Base-by-base conservation (phyloP, 2,888 invertebrate species). In the Caradrina kadenii region DNA sequence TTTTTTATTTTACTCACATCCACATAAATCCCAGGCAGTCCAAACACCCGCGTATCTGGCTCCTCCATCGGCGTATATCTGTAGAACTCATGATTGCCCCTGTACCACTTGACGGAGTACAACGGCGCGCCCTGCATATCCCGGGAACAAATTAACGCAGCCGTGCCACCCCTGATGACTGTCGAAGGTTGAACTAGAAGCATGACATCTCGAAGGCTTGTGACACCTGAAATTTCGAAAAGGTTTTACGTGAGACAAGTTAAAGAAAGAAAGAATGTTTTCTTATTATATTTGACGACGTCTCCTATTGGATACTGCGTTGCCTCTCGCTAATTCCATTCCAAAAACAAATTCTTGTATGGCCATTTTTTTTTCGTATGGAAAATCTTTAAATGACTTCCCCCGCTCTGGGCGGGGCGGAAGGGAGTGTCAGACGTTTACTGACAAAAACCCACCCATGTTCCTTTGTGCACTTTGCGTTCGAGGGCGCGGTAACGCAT, bases 81-180 rank as follows among this genome's bases (percentile, higher is more conserved):
- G 94, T 98, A 98, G 94, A 98, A 98, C 95, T 98, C 98, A 87
- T 97, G 96, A 87, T 95, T 96, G 7, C 98, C 98, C 68, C 98
- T 96, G 93, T 98, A 98, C 98, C 98, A 98, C 95, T 98, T 98
- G 76, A 98, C 98, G 5, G 98, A 97, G 93, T 98, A 98, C 59
- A 98, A 96, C 0, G 97, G 97, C 6, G 97, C 97, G 0, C 97
- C 97, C 87, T 98, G 97, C 93, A 98, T 96, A 89, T 98, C 97
- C 87, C 98, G 97, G 79, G 97, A 96, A 92, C 98, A 98, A 65
- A 96, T 96, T 56, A 98, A 93, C 8, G 97, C 97, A 2, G 97
- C 97, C 81, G 97, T 96, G 59, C 97, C 96, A 10, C 97, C 97
- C 65, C 97, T 96, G 88, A 97, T 96, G 62, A 98, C 98, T 5